These are phyloP conservation scores for Stercorarius parasiticus DNA, from an alignment of 2,113 vertebrate genomes.

Conservation along the genomic window DNA sequence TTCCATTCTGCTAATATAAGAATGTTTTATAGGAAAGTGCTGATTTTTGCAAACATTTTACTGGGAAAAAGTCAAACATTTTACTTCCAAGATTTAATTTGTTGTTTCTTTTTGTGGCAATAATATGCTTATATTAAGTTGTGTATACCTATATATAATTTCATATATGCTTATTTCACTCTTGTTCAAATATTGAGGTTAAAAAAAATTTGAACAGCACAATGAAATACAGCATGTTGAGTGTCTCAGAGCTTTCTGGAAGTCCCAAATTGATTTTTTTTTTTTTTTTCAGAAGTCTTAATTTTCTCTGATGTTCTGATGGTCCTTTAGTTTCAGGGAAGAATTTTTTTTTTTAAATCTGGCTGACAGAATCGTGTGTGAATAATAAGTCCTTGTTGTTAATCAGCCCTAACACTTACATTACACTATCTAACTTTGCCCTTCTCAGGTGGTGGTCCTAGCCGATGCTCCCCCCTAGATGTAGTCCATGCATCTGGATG, in stretches of 20 bases:
- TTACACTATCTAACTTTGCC: neutral
- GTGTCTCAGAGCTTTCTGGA: neutral
- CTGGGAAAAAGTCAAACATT: neutral
- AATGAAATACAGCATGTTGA: neutral
- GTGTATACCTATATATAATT: neutral
- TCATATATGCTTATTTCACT: neutral
- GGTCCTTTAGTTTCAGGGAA: neutral
- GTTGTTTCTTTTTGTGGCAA: neutral
- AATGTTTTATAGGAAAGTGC: neutral
- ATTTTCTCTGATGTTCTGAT: neutral
- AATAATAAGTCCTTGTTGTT: neutral
- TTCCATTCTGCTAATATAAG: neutral
- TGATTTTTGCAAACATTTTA: neutral
- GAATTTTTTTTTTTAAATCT: neutral
- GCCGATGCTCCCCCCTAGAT: rapidly evolving
- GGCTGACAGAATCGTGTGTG: neutral
- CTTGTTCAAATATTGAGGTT: neutral
- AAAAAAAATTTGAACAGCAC: neutral
- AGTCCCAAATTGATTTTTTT: neutral
- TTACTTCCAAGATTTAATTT: neutral
- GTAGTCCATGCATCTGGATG: neutral
- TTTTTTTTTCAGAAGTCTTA: neutral
- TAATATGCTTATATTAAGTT: neutral
- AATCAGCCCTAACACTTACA: neutral
- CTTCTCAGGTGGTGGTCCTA: neutral